phyloP scores from a whole-genome alignment of 2,797 vertebrate species.

The Euphonia xanthogaster region DNA sequence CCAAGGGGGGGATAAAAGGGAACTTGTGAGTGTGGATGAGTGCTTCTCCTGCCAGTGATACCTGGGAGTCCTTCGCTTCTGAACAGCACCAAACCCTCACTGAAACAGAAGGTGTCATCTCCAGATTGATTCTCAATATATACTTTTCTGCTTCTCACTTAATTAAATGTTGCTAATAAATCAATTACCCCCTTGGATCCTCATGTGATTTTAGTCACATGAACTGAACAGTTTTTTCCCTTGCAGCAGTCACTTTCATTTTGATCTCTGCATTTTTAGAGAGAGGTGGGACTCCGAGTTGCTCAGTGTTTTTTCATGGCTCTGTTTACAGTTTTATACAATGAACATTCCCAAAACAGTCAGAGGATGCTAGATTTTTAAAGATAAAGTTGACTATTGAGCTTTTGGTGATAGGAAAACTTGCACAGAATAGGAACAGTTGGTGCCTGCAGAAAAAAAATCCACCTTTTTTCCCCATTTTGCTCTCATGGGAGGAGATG shows the following conservation, averaged over 20 bases:
- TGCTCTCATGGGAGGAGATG: rapidly evolving
- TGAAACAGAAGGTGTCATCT: not conserved
- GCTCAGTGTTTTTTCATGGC: not conserved
- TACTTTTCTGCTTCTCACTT: not conserved
- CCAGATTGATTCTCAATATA: not conserved
- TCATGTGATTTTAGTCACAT: not conserved
- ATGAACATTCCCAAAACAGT: not conserved
- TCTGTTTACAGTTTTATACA: not conserved
- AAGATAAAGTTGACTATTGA: not conserved
- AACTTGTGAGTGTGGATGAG: rapidly evolving
- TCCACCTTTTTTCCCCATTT: not conserved
- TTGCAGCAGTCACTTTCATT: not conserved
- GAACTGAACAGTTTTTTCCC: not conserved
- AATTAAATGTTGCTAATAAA: not conserved
- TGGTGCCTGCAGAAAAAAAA: not conserved
- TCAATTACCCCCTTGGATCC: not conserved
- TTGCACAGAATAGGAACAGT: not conserved
- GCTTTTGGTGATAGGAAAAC: not conserved
- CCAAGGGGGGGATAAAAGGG: not conserved
- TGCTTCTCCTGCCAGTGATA: not conserved
- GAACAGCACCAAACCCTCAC: not conserved
- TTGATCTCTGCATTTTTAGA: not conserved
- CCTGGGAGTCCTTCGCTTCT: not conserved
- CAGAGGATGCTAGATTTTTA: not conserved
- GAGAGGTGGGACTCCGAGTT: not conserved